Conservation (phyloP, 1,140 invertebrate genomes). For the Pseudomyrmex flavicornis region DNA sequence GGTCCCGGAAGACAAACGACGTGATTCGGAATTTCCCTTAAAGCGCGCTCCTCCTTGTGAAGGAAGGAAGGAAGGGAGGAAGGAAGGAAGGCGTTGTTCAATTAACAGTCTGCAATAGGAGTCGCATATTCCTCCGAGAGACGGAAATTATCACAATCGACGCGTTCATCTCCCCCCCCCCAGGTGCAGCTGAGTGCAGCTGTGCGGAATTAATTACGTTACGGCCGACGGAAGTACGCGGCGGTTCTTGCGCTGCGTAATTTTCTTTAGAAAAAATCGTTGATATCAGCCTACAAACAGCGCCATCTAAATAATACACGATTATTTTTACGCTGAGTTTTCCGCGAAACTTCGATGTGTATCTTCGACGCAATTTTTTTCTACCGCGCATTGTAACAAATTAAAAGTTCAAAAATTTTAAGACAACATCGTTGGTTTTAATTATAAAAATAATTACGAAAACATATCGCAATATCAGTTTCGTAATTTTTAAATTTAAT, state of each 20-base stretch:
- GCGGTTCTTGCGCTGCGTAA: neutral
- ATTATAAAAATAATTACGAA: neutral
- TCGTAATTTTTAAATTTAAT: neutral
- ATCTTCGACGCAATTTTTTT: neutral
- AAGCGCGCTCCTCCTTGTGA: constrained; percentile 4
- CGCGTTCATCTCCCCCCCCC: constrained; percentile 33
- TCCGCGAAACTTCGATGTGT: neutral
- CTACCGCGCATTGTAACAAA: neutral
- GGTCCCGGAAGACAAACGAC: neutral
- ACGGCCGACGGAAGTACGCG: constrained; percentile 39
- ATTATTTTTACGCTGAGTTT: neutral
- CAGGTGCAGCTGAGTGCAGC: constrained; percentile 54
- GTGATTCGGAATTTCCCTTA: constrained; percentile 24
- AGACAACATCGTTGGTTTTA: neutral
- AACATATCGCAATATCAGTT: neutral
- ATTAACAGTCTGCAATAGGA: constrained; percentile 59
- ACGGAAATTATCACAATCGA: constrained; percentile 56
- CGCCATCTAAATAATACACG: neutral
- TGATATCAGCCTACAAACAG: neutral
- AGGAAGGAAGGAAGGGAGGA: neutral
- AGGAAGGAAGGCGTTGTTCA: constrained; percentile 53
- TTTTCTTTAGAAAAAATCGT: constrained; percentile 36
- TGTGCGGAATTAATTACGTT: constrained; percentile 57
- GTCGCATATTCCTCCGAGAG: constrained; percentile 41
- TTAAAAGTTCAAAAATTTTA: constrained; percentile 1